Percentiles rank a stretch among this genome's conserved stretches.
Evolutionary conservation across 2,888 invertebrate species (phyloP).

Genomic region (Hypsopygia costalis): DNA sequence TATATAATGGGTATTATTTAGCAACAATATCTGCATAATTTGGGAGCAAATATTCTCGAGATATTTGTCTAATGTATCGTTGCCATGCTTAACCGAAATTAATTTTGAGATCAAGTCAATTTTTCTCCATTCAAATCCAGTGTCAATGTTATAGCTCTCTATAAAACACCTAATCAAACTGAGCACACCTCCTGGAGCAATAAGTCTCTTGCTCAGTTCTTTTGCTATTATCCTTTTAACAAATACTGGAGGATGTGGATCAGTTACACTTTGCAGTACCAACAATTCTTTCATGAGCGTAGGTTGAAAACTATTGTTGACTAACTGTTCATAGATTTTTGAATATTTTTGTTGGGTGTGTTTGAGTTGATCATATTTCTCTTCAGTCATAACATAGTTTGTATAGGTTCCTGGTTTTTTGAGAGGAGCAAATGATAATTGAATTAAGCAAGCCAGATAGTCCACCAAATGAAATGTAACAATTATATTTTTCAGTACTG

Average conservation of each 20-base stretch:
- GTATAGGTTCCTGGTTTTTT: conserved; percentile 76
- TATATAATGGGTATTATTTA: conserved; percentile 62
- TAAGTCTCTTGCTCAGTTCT: conserved; percentile 81
- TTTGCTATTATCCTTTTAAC: conserved; percentile 81
- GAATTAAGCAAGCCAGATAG: conserved; percentile 84
- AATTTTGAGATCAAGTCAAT: conserved; percentile 84
- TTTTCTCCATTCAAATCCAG: conserved; percentile 83
- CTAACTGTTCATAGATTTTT: conserved; percentile 69
- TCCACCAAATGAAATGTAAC: conserved; percentile 79
- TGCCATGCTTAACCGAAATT: conserved; percentile 77
- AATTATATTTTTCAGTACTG: conserved; percentile 78
- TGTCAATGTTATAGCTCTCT: conserved; percentile 75
- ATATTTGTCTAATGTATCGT: conserved; percentile 64
- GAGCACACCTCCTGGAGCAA: conserved; percentile 82
- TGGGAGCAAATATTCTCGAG: conserved; percentile 76
- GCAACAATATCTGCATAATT: conserved; percentile 64
- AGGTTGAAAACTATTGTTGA: conserved; percentile 80
- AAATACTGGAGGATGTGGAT: conserved; percentile 81
- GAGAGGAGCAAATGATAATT: conserved; percentile 84
- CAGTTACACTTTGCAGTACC: conserved; percentile 78
- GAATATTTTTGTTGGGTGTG: conserved; percentile 74
- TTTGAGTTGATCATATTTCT: conserved; percentile 72
- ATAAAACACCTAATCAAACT: conserved; percentile 84
- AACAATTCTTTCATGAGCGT: conserved; percentile 85
- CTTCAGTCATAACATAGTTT: conserved; percentile 76